These are phyloP conservation scores for Apocrypta bakeri DNA, from an alignment of 1,140 invertebrate genomes.

Conservation along the genomic window DNA sequence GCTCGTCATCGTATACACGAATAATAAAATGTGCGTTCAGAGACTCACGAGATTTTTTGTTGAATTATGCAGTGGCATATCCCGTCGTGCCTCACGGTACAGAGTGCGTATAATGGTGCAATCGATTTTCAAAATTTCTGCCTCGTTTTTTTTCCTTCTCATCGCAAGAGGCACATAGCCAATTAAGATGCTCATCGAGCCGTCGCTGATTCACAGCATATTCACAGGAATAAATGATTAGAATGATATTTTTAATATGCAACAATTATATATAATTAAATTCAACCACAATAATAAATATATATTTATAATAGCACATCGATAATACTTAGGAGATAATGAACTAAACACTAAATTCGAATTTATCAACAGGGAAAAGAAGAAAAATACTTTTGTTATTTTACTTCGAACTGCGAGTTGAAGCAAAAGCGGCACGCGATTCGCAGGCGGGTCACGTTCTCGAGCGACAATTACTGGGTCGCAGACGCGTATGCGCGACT, in stretches of 20 bases:
- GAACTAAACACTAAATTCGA: too few species aligned
- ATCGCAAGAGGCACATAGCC: too few species aligned
- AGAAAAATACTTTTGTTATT: background rate
- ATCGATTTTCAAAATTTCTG: constrained; percentile 16
- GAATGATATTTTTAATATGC: too few species aligned
- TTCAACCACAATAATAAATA: too few species aligned
- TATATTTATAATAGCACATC: too few species aligned
- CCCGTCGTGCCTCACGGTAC: background rate
- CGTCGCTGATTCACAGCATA: too few species aligned
- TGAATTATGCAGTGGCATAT: constrained; percentile 35
- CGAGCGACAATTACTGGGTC: constrained; percentile 49
- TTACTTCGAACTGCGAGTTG: background rate
- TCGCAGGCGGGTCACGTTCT: constrained; percentile 50
- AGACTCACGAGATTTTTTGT: background rate
- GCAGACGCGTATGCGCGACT: background rate
- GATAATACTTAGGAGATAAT: too few species aligned
- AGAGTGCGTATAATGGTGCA: background rate
- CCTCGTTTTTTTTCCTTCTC: too few species aligned
- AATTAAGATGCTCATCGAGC: too few species aligned
- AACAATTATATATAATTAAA: too few species aligned
- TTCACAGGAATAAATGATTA: too few species aligned
- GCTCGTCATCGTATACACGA: background rate
- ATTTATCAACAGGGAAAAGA: background rate
- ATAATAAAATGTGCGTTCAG: background rate
- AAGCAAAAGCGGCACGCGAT: constrained; percentile 50